Base-by-base conservation (phyloP, 2,797 vertebrate genomes). In the Dendrocincla tyrannina region DNA sequence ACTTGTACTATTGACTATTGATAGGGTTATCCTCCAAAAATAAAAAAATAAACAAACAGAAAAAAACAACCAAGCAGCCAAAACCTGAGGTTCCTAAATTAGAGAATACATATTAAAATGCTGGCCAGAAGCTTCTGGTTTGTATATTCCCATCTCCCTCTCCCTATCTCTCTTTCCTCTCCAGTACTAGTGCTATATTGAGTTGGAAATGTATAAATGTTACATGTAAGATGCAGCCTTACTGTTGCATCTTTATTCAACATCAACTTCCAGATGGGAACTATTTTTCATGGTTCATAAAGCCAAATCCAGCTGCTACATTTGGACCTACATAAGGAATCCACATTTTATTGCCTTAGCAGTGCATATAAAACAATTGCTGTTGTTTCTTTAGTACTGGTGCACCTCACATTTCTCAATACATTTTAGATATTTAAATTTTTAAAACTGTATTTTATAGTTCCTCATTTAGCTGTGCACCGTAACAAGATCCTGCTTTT, bases 241-340 rank as follows among this genome's bases (percentile, higher is more conserved):
- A 97, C 97, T 98, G 97, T 97, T 98, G 98, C 97, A 98, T 98
- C 98, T 98, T 98, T 98, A 98, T 98, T 98, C 98, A 98, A 98
- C 98, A 97, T 97, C 98, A 97, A 47, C 97, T 98, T 98, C 98
- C 98, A 98, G 98, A 98, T 98, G 98, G 98, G 97, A 98, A 98
- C 98, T 98, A 97, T 98, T 98, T 98, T 98, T 98, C 98, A 98
- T 98, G 98, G 97, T 98, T 98, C 98, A 98, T 98, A 98, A 98
- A 98, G 97, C 96, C 96, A 98, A 98, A 98, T 98, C 98, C 98
- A 98, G 98, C 98, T 98, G 98, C 97, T 98, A 97, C 98, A 97
- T 98, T 98, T 98, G 98, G 98, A 98, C 98, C 98, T 98, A 97
- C 97, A 98, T 98, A 98, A 98, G 98, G 98, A 98, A 98, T 97